phyloP scores from a whole-genome alignment of 2,888 invertebrate species.

The Melanchra persicariae region DNA sequence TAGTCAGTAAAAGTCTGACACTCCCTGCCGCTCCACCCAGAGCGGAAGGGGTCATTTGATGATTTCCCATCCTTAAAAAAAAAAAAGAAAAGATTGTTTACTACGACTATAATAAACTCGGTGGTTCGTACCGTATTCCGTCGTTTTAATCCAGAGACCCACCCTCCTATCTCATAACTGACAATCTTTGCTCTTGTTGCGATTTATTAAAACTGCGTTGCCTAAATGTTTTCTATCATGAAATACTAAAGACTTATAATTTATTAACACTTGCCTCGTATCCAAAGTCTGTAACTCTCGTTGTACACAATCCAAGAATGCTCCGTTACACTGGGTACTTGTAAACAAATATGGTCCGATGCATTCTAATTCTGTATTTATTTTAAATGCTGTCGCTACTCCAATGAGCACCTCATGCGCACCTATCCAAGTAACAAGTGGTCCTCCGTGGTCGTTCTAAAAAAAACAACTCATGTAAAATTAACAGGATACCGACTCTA shows the following conservation, averaged over 20 bases:
- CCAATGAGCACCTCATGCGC: conserved; percentile 72
- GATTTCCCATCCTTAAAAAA: too few species aligned
- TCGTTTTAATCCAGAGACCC: too few species aligned
- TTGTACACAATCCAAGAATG: conserved; percentile 58
- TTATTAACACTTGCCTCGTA: not conserved
- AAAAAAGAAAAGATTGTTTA: too few species aligned
- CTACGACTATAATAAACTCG: too few species aligned
- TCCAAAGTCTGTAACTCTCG: not conserved
- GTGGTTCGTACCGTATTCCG: too few species aligned
- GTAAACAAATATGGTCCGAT: conserved; percentile 76
- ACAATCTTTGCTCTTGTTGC: not conserved
- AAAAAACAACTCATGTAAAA: conserved; percentile 9
- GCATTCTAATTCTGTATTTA: conserved; percentile 63
- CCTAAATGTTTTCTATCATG: not conserved
- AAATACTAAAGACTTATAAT: not conserved
- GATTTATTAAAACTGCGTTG: not conserved
- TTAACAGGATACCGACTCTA: too few species aligned
- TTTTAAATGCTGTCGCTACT: conserved; percentile 74
- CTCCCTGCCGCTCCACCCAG: too few species aligned
- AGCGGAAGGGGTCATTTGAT: too few species aligned
- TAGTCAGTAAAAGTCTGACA: too few species aligned
- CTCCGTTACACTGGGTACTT: conserved; percentile 75
- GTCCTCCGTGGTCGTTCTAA: conserved; percentile 81
- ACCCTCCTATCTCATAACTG: too few species aligned
- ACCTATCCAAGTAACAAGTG: conserved; percentile 74